A percentile compares a stretch with the other conserved stretches of the same genome.
These are phyloP conservation scores for Epinephelus coioides DNA, from an alignment of 2,797 vertebrate species.

Conservation along the genomic window DNA sequence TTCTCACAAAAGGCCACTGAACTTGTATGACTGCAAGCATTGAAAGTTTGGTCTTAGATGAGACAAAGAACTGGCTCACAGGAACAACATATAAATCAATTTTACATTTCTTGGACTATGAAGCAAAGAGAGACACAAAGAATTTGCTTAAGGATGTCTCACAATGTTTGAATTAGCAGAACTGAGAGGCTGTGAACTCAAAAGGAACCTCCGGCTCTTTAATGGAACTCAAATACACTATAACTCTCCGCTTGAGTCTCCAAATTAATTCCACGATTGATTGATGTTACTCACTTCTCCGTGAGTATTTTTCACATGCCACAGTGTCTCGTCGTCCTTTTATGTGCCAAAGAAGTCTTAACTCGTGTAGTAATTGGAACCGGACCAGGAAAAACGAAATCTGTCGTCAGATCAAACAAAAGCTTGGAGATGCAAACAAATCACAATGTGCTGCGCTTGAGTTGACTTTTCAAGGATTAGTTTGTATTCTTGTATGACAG, in stretches of 20 bases:
- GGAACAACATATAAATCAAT: constrained; percentile 17
- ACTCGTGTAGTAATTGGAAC: constrained; percentile 17
- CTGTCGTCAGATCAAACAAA: constrained; percentile 38
- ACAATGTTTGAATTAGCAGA: constrained; percentile 18
- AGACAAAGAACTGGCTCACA: background rate
- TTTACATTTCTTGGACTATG: constrained; percentile 24
- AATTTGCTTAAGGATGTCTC: constrained; percentile 10
- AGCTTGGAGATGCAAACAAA: constrained; percentile 39
- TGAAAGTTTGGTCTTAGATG: constrained; percentile 31
- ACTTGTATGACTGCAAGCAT: background rate
- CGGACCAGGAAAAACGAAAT: constrained; percentile 22
- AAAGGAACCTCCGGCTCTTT: background rate
- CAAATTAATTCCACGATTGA: constrained; percentile 2
- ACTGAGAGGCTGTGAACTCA: constrained; percentile 13
- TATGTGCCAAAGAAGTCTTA: constrained; percentile 2
- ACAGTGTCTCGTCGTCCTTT: background rate
- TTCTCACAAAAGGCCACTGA: constrained; percentile 12
- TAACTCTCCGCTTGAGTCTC: constrained; percentile 2
- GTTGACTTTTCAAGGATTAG: constrained; percentile 40
- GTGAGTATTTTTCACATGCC: background rate
- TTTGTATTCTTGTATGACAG: constrained; percentile 12
- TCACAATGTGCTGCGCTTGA: constrained; percentile 12
- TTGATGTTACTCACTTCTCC: background rate
- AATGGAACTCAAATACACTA: background rate
- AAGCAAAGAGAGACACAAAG: constrained; percentile 15